Base-by-base conservation (phyloP, 2,888 invertebrate genomes). In the Villa cingulata region DNA sequence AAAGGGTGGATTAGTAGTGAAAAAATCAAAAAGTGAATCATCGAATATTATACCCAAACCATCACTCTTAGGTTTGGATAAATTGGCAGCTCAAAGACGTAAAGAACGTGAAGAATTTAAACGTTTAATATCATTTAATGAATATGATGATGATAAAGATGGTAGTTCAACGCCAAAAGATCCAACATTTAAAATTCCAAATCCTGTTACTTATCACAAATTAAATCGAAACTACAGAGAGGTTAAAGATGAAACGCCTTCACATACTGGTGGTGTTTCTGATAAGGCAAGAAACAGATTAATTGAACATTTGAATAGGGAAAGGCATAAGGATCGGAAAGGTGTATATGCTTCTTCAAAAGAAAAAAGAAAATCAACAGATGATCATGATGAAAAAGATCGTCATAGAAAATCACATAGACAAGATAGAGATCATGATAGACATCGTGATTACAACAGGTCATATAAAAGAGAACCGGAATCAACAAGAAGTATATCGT, bases 211-310 rank as follows among this genome's bases (percentile, higher is more conserved):
- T 57, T 61, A 61, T 41, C 64, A 69, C 29, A 67, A 64, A 49
- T 46, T 66, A 3, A 64, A 59, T 32, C 59, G 86, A 41, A 82
- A 86, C 63, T 87, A 92, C 60, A 77, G 95, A 42, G 74, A 78
- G 43, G 75, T 81, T 14, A 78, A 82, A 57, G 83, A 84, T 58
- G 95, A 96, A 70, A 95, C 95, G 1, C 96, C 96, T 0, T 87
- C 94, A 0, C 82, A 95, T 61, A 91, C 94, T 0, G 95, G 94
- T 5, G 95, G 95, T 6, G 84, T 95, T 19, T 86, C 86, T 27
- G 78, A 80, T 48, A 57, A 62, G 41, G 69, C 69, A 0, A 73
- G 81, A 48, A 79, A 82, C 57, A 76, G 86, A 41, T 73, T 87
- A 60, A 68, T 82, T 32, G 80, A 84, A 59, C 73, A 84, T 52